A percentile compares a stretch with the other conserved stretches of the same genome.
Conservation (phyloP, 1,140 invertebrate genomes). For the Nixonia krombeini region DNA sequence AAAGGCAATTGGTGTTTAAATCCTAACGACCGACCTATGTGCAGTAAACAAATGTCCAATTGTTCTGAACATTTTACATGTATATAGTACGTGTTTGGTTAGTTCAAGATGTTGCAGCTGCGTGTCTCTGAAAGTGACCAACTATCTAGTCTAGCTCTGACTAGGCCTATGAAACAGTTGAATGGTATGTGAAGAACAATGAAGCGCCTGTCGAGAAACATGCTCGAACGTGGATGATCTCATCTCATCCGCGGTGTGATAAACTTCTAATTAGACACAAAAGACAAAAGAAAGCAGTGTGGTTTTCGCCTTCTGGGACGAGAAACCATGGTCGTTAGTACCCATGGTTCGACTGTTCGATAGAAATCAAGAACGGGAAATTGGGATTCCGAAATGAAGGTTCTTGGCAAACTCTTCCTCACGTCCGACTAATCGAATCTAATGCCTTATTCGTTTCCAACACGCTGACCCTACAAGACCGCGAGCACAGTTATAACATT, state of each 20-base stretch:
- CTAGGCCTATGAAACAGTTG: too few relatives aligned
- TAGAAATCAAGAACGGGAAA: not conserved
- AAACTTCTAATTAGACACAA: not conserved
- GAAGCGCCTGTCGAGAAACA: slow-evolving; percentile 4
- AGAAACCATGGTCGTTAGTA: not conserved
- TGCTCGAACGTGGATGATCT: slow-evolving; percentile 7
- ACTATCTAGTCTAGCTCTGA: too few relatives aligned
- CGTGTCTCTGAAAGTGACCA: not conserved
- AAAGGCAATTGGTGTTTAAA: too few relatives aligned
- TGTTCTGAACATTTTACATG: too few relatives aligned
- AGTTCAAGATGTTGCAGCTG: too few relatives aligned
- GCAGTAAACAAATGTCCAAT: too few relatives aligned
- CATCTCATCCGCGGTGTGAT: not conserved
- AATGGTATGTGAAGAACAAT: slow-evolving; percentile 7
- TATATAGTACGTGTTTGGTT: too few relatives aligned
- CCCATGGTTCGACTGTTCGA: not conserved
- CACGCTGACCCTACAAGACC: not conserved
- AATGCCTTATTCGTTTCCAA: not conserved
- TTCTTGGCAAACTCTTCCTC: not conserved
- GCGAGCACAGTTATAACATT: not conserved
- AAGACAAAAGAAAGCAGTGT: not conserved
- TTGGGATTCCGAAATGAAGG: not conserved
- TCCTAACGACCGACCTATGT: too few relatives aligned
- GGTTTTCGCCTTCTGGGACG: not conserved
- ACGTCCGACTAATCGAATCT: slow-evolving; percentile 2